phyloP scores from a whole-genome alignment of 2,797 vertebrate genomes.

The Cirrhinus mrigala region DNA sequence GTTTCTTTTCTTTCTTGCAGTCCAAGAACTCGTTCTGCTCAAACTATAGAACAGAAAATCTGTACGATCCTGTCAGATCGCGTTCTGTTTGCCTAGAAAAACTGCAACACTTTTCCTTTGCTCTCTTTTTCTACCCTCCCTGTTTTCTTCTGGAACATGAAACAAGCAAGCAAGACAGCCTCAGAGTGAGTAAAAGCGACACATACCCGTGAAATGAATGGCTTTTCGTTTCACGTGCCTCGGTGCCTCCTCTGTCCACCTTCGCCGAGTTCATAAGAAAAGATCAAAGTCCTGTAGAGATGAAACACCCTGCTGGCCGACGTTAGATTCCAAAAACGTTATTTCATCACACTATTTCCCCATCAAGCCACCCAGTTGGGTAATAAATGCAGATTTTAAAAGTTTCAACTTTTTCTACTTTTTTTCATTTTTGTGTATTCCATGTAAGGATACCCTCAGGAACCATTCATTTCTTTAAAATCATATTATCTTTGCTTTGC shows the following conservation, averaged over 20 bases:
- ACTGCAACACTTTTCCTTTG: slow-evolving; percentile 8
- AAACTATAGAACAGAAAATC: slow-evolving; percentile 48
- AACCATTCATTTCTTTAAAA: neutral
- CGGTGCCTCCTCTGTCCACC: slow-evolving; percentile 57
- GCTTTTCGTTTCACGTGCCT: slow-evolving; percentile 67
- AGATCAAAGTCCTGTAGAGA: slow-evolving; percentile 71
- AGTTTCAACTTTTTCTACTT: neutral
- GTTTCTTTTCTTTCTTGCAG: slow-evolving; percentile 64
- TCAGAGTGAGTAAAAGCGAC: slow-evolving; percentile 70
- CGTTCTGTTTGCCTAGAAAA: slow-evolving; percentile 49
- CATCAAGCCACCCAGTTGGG: neutral
- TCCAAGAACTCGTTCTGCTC: slow-evolving; percentile 61
- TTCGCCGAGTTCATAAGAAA: slow-evolving; percentile 53
- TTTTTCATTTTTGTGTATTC: neutral
- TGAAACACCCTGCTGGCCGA: slow-evolving; percentile 54
- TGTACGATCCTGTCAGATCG: slow-evolving; percentile 44
- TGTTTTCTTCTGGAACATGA: slow-evolving; percentile 57
- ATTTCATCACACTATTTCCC: neutral
- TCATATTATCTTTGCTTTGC: neutral
- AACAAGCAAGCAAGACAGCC: slow-evolving; percentile 72
- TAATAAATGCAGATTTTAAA: neutral
- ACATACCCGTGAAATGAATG: slow-evolving; percentile 69
- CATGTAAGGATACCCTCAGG: neutral
- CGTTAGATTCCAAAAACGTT: neutral
- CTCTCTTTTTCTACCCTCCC: slow-evolving; percentile 1